Conservation (phyloP, 2,888 invertebrate species). For the Pristionchus maxplancki region DNA sequence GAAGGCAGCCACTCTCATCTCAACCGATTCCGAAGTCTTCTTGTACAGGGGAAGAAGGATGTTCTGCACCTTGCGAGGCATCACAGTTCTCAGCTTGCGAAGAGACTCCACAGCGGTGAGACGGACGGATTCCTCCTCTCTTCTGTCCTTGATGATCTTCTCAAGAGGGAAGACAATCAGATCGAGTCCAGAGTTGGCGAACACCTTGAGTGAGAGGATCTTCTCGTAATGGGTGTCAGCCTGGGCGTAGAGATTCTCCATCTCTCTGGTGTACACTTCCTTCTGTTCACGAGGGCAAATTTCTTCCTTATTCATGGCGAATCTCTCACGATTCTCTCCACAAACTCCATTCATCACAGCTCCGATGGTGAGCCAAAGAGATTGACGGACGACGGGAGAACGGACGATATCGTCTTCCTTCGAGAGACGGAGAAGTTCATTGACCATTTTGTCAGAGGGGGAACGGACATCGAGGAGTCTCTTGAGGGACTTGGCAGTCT, state of each 20-base stretch:
- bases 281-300: conserved; percentile 66
- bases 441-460: conserved; percentile 54
- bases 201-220: conserved; percentile 71
- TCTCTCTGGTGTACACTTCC: conserved; percentile 60
- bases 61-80: conserved; percentile 69
- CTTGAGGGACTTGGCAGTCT: conserved; percentile 53
- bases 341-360: conserved; percentile 69
- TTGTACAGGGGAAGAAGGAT: conserved; percentile 73
- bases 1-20: conserved; percentile 71
- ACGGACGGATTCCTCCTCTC: conserved; percentile 64
- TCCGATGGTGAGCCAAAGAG: conserved; percentile 68
- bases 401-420: conserved; percentile 52
- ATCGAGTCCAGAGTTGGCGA: conserved; percentile 75
- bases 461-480: conserved; percentile 54
- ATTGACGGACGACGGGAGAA: conserved; percentile 63
- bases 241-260: conserved; percentile 61
- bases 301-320: conserved; percentile 46
- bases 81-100: conserved; percentile 59
- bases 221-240: conserved; percentile 66
- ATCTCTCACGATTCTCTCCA: conserved; percentile 57
- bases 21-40: conserved; percentile 65
- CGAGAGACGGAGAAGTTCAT: conserved; percentile 54
- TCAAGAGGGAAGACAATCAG: conserved; percentile 68
- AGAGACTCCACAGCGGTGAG: conserved; percentile 72
- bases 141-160: conserved; percentile 71